Evolutionary conservation across 2,888 invertebrate genomes (phyloP), one percentile per base, ranked within the genome.

Genomic region (Pollenia amentaria): DNA sequence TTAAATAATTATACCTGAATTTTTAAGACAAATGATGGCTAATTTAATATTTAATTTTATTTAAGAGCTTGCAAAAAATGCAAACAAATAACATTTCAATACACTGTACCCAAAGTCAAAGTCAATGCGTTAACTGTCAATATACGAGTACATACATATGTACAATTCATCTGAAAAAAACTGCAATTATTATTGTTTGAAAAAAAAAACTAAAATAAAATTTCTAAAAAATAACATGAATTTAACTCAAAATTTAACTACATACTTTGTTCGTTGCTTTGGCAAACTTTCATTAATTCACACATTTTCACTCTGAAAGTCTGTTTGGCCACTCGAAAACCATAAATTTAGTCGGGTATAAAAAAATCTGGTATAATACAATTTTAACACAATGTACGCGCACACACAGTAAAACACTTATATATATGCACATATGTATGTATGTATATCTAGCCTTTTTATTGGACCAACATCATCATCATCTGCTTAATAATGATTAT

Each of bases 261-360:
- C 12, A 40, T 40, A 18, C 4, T 38, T 29, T 44, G 16, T 12
- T 64, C 42, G 12, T 12, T 65, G 53, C 8, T 51, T 16, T 51
- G 38, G 8, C 40, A 73, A 69, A 60, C 44, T 72, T 81, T 77
- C 60, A 81, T 81, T 29, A 65, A 57, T 81, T 76, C 51, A 85
- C 65, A 80, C 48, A 76, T 80, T 76, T 80, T 76, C 60, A 55
- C 18, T 70, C 12, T 65, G 75, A 85, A 85, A 80, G 80, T 72
- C n/a, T 69, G n/a, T 72, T 12, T 69, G n/a, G 38, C 38, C 11
- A 0, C 16, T 6, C 7, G 7, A 53, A 42, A 9, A 29, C 4
- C 29, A 29, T 29, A 29, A 3, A 29, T 29, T 29, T 6, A 29
- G 29, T 6, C 29, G 3, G 6, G 29, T 29, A 29, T 29, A 6